Base-by-base conservation (phyloP, 2,113 vertebrate species). In the Tetraodon nigroviridis region DNA sequence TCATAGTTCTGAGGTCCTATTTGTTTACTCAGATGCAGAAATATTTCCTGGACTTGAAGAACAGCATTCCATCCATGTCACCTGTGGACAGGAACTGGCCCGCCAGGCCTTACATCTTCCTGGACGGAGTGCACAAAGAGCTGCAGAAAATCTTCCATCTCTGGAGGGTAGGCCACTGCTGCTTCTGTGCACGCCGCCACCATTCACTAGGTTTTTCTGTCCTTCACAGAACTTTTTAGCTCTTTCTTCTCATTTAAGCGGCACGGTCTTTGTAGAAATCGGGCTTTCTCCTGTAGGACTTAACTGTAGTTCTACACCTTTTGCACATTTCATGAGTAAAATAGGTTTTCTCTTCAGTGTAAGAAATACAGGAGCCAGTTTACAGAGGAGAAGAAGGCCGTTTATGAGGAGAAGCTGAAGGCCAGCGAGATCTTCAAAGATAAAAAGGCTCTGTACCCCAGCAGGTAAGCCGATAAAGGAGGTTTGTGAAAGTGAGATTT, bases 361-460 rank as follows among this genome's bases (percentile, higher is more conserved):
- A 99, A 98, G 84, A 95, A 94, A 81, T 96, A 98, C 90, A 91
- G 95, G 80, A 92, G 92, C 76, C 90, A 92, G 51, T 99, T 99
- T 89, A 98, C 95, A 22, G 92, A 94, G 73, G 95, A 98, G 82
- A 93, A 89, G 87, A 99, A 94, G 75, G 93, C 93, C 0, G 88
- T 97, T 70, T 99, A 92, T 58, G 93, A 98, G 79, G 97, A 99
- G 85, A 99, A 99, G 77, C 91, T 98, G 76, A 93, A 95, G 89
- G 96, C 97, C 44, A 99, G 97, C 18, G 92, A 98, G 84, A 90
- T 99, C 81, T 99, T 99, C 89, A 98, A 97, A 85, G 94, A 96
- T 84, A 98, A 95, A 80, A 99, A 99, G 83, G 91, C 95, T 70
- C 90, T 98, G 47, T 99, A 99, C 78, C 93, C 95, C 20, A 94